These are phyloP conservation scores for Drosophila subsilvestris DNA, from an alignment of 2,888 invertebrate species.

Conservation along the genomic window DNA sequence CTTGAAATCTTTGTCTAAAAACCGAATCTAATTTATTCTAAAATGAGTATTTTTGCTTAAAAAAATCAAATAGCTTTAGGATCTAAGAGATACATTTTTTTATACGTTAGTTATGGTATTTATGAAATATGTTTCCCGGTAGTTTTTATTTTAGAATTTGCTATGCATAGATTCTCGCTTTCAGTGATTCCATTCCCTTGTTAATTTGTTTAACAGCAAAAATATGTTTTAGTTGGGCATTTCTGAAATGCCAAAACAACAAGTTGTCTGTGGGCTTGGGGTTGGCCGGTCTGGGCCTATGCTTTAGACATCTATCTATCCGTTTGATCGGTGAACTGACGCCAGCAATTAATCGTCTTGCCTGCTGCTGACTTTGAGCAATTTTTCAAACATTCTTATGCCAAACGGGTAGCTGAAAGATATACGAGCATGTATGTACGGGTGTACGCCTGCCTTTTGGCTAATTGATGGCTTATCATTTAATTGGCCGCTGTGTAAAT, in stretches of 20 bases:
- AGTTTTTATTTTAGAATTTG: not conserved
- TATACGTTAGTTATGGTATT: not conserved
- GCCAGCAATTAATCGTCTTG: slow-evolving; percentile 52
- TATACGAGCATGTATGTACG: not conserved
- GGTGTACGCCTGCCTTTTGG: not conserved
- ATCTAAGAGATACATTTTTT: not conserved
- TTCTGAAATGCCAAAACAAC: slow-evolving; percentile 24
- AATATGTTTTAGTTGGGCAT: slow-evolving; percentile 13
- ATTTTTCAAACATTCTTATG: slow-evolving; percentile 49
- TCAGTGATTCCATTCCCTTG: not conserved
- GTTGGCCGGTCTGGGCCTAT: not conserved
- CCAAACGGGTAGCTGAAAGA: slow-evolving; percentile 22
- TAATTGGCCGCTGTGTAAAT: slow-evolving; percentile 51
- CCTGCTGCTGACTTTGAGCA: slow-evolving; percentile 61
- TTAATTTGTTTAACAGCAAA: slow-evolving; percentile 10
- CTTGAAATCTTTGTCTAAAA: no score
- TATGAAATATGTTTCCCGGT: not conserved
- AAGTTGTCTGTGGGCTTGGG: slow-evolving; percentile 5
- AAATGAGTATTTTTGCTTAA: no score
- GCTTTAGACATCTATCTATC: slow-evolving; percentile 16
- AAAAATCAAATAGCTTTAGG: not conserved
- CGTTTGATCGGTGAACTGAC: slow-evolving; percentile 29
- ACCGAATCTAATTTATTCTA: no score
- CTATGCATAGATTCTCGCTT: not conserved
- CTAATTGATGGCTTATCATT: slow-evolving; percentile 30